These are phyloP conservation scores for Agrochola lychnidis DNA, from an alignment of 2,888 invertebrate species.

Conservation along the genomic window DNA sequence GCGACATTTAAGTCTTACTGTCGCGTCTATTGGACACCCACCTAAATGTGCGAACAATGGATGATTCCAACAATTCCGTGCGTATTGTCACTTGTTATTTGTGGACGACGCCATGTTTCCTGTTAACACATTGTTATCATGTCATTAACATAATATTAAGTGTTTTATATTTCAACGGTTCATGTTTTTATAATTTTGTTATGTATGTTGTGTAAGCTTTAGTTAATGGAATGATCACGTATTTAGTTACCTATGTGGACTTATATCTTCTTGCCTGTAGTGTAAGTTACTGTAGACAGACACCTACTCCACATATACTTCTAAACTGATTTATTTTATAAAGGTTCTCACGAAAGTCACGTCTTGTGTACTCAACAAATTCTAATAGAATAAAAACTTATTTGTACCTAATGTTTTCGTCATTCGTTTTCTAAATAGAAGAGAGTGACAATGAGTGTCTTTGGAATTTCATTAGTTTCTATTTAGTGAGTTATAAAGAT, in stretches of 20 bases:
- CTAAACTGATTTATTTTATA: constrained; percentile 1
- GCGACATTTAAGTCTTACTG: constrained; percentile 40
- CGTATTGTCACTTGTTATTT: constrained; percentile 62
- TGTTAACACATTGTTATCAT: constrained; percentile 63
- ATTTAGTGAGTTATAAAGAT: background rate
- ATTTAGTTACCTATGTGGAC: background rate
- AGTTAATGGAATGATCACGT: constrained; percentile 11
- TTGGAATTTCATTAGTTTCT: constrained; percentile 20
- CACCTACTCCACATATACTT: background rate
- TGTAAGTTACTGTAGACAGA: background rate
- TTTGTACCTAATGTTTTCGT: constrained; percentile 18
- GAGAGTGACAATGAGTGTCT: background rate
- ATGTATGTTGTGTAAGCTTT: constrained; percentile 12
- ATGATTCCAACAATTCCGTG: constrained; percentile 52
- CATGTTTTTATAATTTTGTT: constrained; percentile 39
- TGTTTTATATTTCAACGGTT: constrained; percentile 41
- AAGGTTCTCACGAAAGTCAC: constrained; percentile 11
- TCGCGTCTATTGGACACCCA: constrained; percentile 46
- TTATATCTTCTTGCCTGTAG: background rate
- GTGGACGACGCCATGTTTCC: constrained; percentile 54
- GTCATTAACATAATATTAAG: constrained; percentile 59
- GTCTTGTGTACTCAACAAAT: constrained; percentile 21
- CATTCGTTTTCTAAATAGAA: constrained; percentile 30
- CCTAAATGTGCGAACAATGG: constrained; percentile 62
- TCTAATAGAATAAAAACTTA: constrained; percentile 8